Conservation (phyloP, 2,113 vertebrate genomes). For the Formicarius rufipectus region DNA sequence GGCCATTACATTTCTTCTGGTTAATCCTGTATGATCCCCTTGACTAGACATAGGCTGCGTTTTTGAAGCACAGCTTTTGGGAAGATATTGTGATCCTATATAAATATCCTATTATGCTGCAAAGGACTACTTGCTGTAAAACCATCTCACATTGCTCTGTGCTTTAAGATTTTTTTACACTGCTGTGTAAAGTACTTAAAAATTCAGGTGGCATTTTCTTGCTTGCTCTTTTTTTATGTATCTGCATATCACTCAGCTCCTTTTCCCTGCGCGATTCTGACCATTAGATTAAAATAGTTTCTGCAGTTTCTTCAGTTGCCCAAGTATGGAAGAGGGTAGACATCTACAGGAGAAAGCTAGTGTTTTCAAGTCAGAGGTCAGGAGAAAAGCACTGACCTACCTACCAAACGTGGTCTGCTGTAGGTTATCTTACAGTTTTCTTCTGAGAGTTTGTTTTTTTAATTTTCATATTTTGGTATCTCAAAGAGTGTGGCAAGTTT, state of each 20-base stretch:
- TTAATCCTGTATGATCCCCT: not conserved
- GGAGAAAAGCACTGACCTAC: not conserved
- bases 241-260: not conserved
- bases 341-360: not conserved
- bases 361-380: not conserved
- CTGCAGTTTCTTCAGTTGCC: not conserved
- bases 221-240: not conserved
- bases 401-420: not conserved
- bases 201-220: not conserved
- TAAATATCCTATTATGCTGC: not conserved
- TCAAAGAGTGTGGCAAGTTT: not conserved
- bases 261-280: not conserved
- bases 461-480: not conserved
- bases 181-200: not conserved
- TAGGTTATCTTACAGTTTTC: not conserved
- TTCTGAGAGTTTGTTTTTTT: not conserved
- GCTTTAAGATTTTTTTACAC: not conserved
- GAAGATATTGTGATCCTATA: not conserved
- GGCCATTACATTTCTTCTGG: not conserved
- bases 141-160: not conserved
- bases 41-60: not conserved
- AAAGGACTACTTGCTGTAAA: not conserved
- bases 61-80: not conserved
- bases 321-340: not conserved
- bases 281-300: not conserved